Evolutionary conservation across 2,888 invertebrate genomes (phyloP), one percentile per base, ranked within the genome.

Genomic region (Polymixis lichenea): DNA sequence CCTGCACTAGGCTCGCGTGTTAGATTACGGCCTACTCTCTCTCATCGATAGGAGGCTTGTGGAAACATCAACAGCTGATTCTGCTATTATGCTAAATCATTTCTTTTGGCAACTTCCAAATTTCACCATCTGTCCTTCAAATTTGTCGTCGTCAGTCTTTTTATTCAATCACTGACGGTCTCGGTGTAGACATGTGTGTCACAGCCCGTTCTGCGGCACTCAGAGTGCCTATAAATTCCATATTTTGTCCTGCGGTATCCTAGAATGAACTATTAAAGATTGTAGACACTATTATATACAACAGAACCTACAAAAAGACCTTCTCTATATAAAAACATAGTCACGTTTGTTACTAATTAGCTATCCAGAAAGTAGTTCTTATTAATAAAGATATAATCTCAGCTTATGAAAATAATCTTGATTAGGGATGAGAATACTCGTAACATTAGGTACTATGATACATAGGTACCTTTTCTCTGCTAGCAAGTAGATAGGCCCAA

Each of bases 301-400:
- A 22, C n/a, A 53, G 9, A 49, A 32, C n/a, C 19, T 28, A 15
- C n/a, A 25, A 28, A 25, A 56, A 49, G 0, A 55, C 1, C 7
- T 49, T 72, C 28, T n/a, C 13, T 6, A n/a, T 62, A 8, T 25
- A 46, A 62, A 5, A 53, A 22, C 22, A 15, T 38, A 49, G 53
- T 55, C 60, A 66, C 61, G 43, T 62, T 51, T 75, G 38, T n/a
- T 66, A n/a, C 72, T 66, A 77, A 78, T 78, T 78, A 78, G 46
- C 46, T 72, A 22, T n/a, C 15, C 28, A 17, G 51, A 64, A 61
- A 66, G n/a, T 72, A 61, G 61, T 62, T 66, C 77, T 60, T 65
- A 64, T 32, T 64, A 69, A 38, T 17, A 61, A 49, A 49, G 43
- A 56, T 28, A 53, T 77, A 77, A 72, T 60, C 46, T 60, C 32